A percentile compares a stretch with the other conserved stretches of the same genome.
These are phyloP conservation scores for Hemibagrus guttatus DNA, from an alignment of 2,797 vertebrate genomes.

Conservation along the genomic window DNA sequence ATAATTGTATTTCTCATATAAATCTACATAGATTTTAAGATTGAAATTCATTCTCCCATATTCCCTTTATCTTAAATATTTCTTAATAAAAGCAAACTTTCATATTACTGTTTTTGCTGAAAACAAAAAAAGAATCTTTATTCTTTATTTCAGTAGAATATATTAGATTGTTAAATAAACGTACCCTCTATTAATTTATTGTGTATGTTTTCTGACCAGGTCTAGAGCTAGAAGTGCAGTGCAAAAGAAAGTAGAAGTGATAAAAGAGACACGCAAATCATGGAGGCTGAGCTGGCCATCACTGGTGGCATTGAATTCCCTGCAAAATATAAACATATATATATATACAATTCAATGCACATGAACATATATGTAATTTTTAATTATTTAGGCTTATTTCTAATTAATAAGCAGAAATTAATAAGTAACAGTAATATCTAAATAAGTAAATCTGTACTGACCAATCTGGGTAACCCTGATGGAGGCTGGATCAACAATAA, in stretches of 20 bases:
- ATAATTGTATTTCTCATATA: neutral
- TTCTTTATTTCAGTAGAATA: neutral
- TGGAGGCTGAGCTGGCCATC: neutral
- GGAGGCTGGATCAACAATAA: neutral
- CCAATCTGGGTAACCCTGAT: conserved; percentile 4
- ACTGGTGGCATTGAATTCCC: conserved; percentile 6
- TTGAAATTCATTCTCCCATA: neutral
- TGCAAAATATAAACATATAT: conserved; percentile 19
- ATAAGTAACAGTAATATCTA: neutral
- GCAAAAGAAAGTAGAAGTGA: conserved; percentile 12
- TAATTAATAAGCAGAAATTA: neutral
- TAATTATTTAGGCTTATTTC: neutral
- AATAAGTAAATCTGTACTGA: neutral
- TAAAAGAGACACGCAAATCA: conserved; percentile 14
- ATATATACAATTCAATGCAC: neutral
- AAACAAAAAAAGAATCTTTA: neutral
- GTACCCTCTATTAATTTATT: too few species aligned
- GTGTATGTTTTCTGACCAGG: neutral
- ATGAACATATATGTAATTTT: neutral
- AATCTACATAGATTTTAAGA: neutral
- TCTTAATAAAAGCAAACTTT: neutral
- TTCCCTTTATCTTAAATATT: neutral
- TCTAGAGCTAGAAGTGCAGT: neutral
- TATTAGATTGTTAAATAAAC: neutral
- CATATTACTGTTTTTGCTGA: neutral